Base-by-base conservation (phyloP, 2,113 vertebrate species). In the Vicugna pacos region DNA sequence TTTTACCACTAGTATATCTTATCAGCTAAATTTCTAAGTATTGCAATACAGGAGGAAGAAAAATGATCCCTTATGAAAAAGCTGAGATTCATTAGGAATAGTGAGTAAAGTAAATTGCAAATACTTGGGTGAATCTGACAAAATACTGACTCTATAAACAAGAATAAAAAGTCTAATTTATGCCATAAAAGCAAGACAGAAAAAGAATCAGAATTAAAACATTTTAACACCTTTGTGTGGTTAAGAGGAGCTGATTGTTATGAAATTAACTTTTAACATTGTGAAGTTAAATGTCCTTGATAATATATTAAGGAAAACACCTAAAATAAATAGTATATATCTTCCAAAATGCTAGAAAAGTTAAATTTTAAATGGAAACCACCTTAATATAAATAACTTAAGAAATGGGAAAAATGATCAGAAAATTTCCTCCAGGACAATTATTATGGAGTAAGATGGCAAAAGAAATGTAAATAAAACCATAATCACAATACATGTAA, bases 331-430 rank as follows among this genome's bases (percentile, higher is more conserved):
- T 62, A 56, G 8, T 22, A 75, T 56, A 10, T 42, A 42, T 50
- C 26, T 50, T 79, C 8, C 5, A 62, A 77, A 85, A 62, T 69
- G 6, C 76, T 76, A 77, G 32, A 52, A 62, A 50, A 32, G 1
- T 70, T 85, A 50, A 64, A 30, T 72, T 91, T 56, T 6, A 5
- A 9, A 28, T 26, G 17, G 7, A 58, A 85, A 58, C 75, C 22
- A 83, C 12, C 24, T 32, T 90, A 64, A n/a, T 81, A 64, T 19
- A 92, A 95, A 80, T 46, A 85, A 91, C n/a, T 42, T 54, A 83
- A 77, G 52, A 73, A 62, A 72, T 70, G 10, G 62, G 73, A 70
- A 79, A 35, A 77, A 52, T 52, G 30, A 60, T 38, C 10, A 42
- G 42, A 85, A 76, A 92, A 19, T 22, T 3, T 72, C 3, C 70